phyloP scores from a whole-genome alignment of 2,797 vertebrate genomes.

The Periophthalmus magnuspinnatus region DNA sequence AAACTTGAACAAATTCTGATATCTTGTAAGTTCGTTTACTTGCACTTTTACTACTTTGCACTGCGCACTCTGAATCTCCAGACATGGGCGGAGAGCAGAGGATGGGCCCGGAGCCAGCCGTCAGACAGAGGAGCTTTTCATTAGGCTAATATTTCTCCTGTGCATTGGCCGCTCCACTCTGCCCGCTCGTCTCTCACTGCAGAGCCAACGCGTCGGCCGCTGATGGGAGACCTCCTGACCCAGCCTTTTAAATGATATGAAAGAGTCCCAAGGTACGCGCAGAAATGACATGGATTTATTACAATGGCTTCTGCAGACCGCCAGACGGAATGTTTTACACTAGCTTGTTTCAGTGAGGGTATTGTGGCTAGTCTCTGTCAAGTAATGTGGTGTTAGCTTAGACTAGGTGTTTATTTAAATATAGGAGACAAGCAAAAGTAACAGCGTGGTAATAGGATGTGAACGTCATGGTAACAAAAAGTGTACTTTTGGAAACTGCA shows the following conservation, averaged over 20 bases:
- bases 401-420: neutral
- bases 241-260: conserved; percentile 51
- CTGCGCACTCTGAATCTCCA: conserved; percentile 28
- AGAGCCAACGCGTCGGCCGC: conserved; percentile 26
- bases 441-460: too few species aligned
- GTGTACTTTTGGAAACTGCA: too few species aligned
- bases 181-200: conserved; percentile 39
- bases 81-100: conserved; percentile 32
- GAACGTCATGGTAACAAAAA: too few species aligned
- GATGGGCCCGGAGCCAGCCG: conserved; percentile 64
- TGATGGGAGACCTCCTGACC: conserved; percentile 51
- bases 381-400: neutral
- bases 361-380: neutral
- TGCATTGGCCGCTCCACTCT: conserved; percentile 62
- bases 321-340: conserved; percentile 30
- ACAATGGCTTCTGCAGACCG: conserved; percentile 26
- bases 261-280: conserved; percentile 36
- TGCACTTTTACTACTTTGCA: neutral
- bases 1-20: neutral
- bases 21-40: conserved; percentile 1
- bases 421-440: neutral
- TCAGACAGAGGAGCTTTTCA: conserved; percentile 71
- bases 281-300: conserved; percentile 44
- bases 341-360: conserved; percentile 1
- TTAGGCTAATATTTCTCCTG: conserved; percentile 72